phyloP scores from a whole-genome alignment of 2,797 vertebrate species.

The Sus cebifrons region DNA sequence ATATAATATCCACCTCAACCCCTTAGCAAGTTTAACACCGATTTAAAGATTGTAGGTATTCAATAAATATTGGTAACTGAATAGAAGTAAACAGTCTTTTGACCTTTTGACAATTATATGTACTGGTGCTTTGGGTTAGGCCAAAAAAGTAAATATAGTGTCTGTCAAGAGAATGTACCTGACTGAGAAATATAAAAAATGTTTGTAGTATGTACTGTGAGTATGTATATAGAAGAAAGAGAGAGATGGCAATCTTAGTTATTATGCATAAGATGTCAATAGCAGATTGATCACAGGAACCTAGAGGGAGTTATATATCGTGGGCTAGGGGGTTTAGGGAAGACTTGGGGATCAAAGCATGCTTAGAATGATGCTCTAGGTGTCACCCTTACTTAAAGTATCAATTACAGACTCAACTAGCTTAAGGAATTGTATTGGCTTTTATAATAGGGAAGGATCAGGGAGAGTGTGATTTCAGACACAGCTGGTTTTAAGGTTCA shows the following conservation, averaged over 20 bases:
- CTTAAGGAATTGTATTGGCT: background rate
- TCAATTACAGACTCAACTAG: background rate
- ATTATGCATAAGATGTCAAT: background rate
- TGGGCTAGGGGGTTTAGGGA: background rate
- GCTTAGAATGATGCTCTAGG: background rate
- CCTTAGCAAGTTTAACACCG: background rate
- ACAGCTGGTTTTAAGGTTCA: background rate
- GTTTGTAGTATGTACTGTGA: background rate
- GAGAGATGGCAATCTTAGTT: background rate
- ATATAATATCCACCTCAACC: background rate
- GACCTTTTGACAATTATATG: background rate
- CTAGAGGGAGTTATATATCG: background rate
- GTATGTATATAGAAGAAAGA: background rate
- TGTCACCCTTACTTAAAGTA: background rate
- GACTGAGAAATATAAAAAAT: background rate
- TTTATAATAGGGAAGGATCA: background rate
- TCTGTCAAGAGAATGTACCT: background rate
- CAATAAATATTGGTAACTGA: background rate
- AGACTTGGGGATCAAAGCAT: background rate
- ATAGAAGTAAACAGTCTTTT: background rate
- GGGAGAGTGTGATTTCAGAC: background rate
- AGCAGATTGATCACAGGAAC: background rate
- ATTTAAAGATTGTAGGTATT: background rate
- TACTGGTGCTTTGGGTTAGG: background rate
- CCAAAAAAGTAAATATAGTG: background rate